These are phyloP conservation scores for Typhlomys cinereus DNA, from an alignment of 2,113 vertebrate species.

Conservation along the genomic window DNA sequence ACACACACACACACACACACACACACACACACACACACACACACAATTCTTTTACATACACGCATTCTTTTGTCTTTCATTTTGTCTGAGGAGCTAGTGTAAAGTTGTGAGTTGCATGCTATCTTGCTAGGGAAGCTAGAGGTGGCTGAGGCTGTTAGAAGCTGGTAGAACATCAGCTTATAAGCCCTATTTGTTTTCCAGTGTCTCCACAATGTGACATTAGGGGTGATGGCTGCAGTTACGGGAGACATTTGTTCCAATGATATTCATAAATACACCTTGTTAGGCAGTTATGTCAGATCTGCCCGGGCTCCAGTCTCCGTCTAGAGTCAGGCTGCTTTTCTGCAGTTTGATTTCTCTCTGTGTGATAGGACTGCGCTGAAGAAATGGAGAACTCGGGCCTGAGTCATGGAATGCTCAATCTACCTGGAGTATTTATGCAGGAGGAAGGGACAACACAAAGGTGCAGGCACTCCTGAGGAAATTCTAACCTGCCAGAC, in stretches of 20 bases:
- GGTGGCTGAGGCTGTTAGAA: not conserved
- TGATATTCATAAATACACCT: conserved; percentile 71
- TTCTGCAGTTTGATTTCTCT: conserved; percentile 49
- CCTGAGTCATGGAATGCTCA: not conserved
- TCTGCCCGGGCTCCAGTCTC: conserved; percentile 1
- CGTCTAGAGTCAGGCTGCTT: not conserved
- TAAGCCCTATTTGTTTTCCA: conserved; percentile 72
- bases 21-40: not conserved
- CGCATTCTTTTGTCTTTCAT: no score
- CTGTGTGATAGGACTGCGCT: not conserved
- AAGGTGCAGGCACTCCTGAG: rapidly evolving
- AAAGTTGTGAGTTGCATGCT: not conserved
- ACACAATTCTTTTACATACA: not conserved
- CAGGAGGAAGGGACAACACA: not conserved
- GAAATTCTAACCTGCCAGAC: not conserved
- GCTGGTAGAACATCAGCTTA: conserved; percentile 65
- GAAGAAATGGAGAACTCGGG: not conserved
- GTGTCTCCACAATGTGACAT: conserved; percentile 64
- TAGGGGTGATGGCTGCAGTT: conserved; percentile 66
- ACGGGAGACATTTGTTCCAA: conserved; percentile 63
- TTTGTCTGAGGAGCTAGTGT: not conserved
- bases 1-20: no score
- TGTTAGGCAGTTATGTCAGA: conserved; percentile 11
- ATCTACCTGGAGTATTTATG: not conserved
- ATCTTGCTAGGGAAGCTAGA: not conserved